Evolutionary conservation across 1,140 invertebrate species (phyloP), one percentile per base, ranked within the genome.

Genomic region (Cherax destructor): DNA sequence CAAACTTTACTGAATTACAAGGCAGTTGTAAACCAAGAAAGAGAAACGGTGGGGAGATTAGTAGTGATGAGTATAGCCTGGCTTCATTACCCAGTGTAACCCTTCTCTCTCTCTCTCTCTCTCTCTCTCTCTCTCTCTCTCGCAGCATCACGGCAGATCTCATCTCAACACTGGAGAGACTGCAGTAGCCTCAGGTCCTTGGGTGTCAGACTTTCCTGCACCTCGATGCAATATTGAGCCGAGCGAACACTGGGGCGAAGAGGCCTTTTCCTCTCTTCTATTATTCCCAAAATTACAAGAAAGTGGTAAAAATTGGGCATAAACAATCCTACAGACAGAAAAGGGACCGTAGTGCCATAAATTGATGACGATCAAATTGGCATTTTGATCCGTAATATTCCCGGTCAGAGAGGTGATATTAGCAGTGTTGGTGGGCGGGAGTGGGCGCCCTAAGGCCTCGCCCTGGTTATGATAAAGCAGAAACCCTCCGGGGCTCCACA

Each of bases 231-330:
- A 86, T 86, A 77, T 86, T 86, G 72, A 56, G 47, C 69, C 72
- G 9, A 74, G 47, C 30, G 83, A 30, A 50, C 61, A n/a, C 13
- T 65, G 61, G 78, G 49, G 52, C 84, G 24, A 77, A 74, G 72
- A 56, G 72, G 50, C 49, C 30, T 86, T 77, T 77, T 86, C 84
- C 83, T 24, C 50, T 77, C n/a, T n/a, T 77, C 41, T 47, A 86
- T 77, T 77, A 86, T 50, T 72, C 49, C 49, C 49, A 49, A 86
- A 86, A 86, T 86, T 86, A 86, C 84, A 86, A 86, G 84, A 86
- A 86, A 86, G 84, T 86, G 84, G 84, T 86, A 86, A 86, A 86
- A 86, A 86, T 86, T 76, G 84, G 84, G 84, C 84, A 86, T 86
- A 86, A 86, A 86, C 84, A 76, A 86, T 77, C 84, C 72, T 72